These are phyloP conservation scores for Corythornis leucogaster DNA, from an alignment of 2,797 vertebrate species.

Conservation along the genomic window DNA sequence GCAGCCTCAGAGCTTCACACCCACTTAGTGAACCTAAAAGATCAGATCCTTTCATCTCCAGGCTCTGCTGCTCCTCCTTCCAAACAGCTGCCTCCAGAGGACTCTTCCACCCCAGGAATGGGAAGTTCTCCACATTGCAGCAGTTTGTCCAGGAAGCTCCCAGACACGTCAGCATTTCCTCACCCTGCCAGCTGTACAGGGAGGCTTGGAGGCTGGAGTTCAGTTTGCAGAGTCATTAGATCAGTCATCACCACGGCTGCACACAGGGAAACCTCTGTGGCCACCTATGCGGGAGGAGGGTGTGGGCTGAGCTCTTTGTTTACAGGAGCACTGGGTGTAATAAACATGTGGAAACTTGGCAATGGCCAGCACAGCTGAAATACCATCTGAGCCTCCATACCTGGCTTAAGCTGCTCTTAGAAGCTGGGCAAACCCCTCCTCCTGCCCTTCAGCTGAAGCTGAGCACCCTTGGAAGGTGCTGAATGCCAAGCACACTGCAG, in stretches of 20 bases:
- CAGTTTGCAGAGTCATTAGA: background rate
- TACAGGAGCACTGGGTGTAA: background rate
- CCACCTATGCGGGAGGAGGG: background rate
- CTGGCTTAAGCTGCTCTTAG: background rate
- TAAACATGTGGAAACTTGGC: slow-evolving; percentile 33
- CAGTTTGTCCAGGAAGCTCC: background rate
- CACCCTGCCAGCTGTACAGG: background rate
- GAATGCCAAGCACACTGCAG: background rate
- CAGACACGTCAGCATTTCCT: background rate
- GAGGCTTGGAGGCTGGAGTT: background rate
- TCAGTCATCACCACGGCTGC: background rate
- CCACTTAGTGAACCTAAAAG: background rate
- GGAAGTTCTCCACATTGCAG: background rate
- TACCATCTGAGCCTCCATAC: background rate
- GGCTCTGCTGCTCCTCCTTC: background rate
- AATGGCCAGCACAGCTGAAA: background rate
- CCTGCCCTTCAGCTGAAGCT: background rate
- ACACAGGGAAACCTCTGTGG: background rate
- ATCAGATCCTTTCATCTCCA: background rate
- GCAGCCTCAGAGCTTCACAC: background rate
- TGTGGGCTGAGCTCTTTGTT: background rate
- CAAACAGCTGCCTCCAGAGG: background rate
- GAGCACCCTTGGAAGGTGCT: background rate
- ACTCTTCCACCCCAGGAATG: background rate
- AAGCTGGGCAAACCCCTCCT: background rate